Evolutionary conservation across 2,113 vertebrate genomes (phyloP).

Genomic region (Campylorhamphus procurvoides): DNA sequence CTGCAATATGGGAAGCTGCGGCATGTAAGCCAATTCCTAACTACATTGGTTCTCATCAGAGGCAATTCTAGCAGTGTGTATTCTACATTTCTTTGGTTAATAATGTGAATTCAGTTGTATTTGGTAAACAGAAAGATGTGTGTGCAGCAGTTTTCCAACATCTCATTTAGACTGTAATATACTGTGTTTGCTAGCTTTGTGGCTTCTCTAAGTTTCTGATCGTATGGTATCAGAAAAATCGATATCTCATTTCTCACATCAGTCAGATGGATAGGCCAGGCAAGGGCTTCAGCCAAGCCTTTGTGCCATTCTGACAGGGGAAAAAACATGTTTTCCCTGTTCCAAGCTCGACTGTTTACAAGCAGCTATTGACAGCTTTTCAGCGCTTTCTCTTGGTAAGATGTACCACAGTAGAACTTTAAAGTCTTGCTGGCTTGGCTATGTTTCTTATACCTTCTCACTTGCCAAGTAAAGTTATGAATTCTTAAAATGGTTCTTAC

Average conservation of each 20-base stretch:
- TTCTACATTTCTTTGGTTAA: neutral
- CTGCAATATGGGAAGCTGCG: neutral
- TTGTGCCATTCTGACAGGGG: constrained; percentile 58
- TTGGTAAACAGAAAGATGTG: constrained; percentile 32
- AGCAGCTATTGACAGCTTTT: constrained; percentile 66
- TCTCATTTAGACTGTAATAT: constrained; percentile 52
- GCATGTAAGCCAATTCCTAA: neutral
- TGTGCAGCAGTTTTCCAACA: constrained; percentile 32
- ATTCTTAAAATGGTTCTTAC: constrained; percentile 16
- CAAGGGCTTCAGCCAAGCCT: constrained; percentile 69
- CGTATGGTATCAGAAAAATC: constrained; percentile 74
- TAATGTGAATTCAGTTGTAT: neutral
- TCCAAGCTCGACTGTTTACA: constrained; percentile 66
- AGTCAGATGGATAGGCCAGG: constrained; percentile 66
- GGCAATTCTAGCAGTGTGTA: neutral
- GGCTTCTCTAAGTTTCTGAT: constrained; percentile 71
- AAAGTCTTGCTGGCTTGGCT: constrained; percentile 21
- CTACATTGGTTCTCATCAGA: neutral
- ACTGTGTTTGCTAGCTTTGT: neutral
- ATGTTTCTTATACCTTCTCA: neutral
- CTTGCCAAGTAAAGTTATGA: constrained; percentile 42
- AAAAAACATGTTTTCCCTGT: constrained; percentile 67
- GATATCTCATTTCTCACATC: constrained; percentile 82
- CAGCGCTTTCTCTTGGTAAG: constrained; percentile 51
- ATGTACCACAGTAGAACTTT: constrained; percentile 42